Conservation (phyloP, 2,113 vertebrate species). For the Stigmatopora nigra region DNA sequence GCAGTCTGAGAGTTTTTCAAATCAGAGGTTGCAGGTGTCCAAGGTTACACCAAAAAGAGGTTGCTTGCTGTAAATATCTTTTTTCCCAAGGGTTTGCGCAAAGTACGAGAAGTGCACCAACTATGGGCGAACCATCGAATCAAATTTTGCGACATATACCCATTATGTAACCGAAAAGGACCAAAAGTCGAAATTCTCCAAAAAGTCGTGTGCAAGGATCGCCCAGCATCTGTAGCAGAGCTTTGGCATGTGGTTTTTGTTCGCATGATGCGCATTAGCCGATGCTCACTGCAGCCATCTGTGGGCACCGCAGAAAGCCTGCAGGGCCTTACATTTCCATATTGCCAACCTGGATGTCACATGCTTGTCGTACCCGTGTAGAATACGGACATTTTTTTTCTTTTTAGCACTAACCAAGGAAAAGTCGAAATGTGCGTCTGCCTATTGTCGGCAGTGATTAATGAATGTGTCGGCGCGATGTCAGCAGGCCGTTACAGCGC, state of each 20-base stretch:
- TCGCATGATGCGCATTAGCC: conserved; percentile 41
- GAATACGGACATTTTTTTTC: background rate
- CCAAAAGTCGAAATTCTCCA: background rate
- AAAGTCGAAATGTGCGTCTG: background rate
- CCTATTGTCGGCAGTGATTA: conserved; percentile 47
- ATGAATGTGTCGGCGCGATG: conserved; percentile 48
- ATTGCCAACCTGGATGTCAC: conserved; percentile 16
- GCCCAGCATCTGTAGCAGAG: conserved; percentile 34
- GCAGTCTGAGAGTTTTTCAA: too few species aligned
- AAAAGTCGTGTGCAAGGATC: background rate
- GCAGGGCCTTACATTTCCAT: conserved; percentile 36
- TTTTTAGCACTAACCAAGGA: background rate
- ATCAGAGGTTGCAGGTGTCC: too few species aligned
- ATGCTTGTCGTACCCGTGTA: background rate
- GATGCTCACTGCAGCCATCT: conserved; percentile 54
- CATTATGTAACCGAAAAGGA: background rate
- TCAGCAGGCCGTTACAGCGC: conserved; percentile 57
- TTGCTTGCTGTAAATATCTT: too few species aligned
- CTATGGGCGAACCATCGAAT: background rate
- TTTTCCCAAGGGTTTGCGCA: too few species aligned
- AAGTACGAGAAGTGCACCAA: too few species aligned
- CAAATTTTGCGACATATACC: background rate
- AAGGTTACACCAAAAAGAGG: too few species aligned
- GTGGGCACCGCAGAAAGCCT: conserved; percentile 41
- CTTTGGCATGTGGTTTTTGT: conserved; percentile 22